Evolutionary conservation across 1,140 invertebrate species (phyloP), one percentile per base, ranked within the genome.

Genomic region (Palaemon carinicauda): DNA sequence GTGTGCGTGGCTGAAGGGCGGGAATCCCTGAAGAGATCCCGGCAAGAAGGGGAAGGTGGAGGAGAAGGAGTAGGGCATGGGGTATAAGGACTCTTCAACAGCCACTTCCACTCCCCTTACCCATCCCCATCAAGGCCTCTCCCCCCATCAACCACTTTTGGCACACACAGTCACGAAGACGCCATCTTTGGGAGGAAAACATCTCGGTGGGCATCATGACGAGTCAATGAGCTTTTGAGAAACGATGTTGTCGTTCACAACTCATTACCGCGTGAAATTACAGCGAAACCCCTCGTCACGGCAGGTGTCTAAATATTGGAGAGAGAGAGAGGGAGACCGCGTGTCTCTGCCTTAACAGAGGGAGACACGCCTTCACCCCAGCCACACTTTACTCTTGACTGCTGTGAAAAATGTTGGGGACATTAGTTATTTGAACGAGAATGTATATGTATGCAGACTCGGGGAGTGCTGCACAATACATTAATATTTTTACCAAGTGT

Each of bases 201-300:
- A 27, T 19, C 24, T 27, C 21, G 27, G 27, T 27, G 24, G 27
- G 71, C 21, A 74, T 24, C 21, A 33, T n/a, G 71, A 33, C 21
- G 27, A 41, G 71, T 19, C 29, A 82, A 82, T 71, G 69, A 82
- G 80, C 80, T 12, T 15, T 69, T 84, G 73, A 84, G 60, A 82
- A 84, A 84, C 78, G 73, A 69, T 41, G 53, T 51, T 77, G 82
- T 84, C 73, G 74, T 69, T 84, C 73, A 56, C 82, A 60, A 78
- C 73, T 84, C 82, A 84, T 84, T 78, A 84, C 31, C 52, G 82
- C 74, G 82, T 77, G 82, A 84, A 84, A 84, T 84, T 84, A 52
- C 82, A 31, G 60, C 65, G 77, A 84, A 84, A 53, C 24, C 65
- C 53, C 52, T 29, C 33, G 82, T 84, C 73, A 84, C 73, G 82